Evolutionary conservation across 35 echinoderm and acorn worm genomes (phyloP), one percentile per base, ranked within the genome.

Genomic region (Patiria miniata): DNA sequence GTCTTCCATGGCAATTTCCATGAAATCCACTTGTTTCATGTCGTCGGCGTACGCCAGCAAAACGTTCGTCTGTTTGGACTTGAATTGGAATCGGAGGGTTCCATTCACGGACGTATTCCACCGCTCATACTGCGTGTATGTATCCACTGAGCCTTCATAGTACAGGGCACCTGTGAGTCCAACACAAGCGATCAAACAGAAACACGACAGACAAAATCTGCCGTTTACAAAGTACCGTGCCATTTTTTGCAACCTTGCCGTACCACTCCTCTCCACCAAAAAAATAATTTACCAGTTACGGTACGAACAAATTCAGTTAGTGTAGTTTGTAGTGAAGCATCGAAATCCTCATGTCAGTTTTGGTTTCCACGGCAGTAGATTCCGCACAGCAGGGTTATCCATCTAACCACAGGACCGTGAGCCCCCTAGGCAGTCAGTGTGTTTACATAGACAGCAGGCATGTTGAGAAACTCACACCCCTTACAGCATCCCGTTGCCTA

Each of bases 31-130:
- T 56, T 55, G 61, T 12, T 81, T 61, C n/a, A 30, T 90, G 54
- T 93, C 91, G 39, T 97, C 88, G 39, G 84, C 83, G 39, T 97
- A 97, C 29, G 87, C 47, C 51, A 97, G 53, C 44, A 97, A 57
- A 50, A 83, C 91, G n/a, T 87, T 79, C 30, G 69, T 40, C 68
- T 79, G 39, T 44, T 50, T 77, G 38, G 95, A 93, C 56, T 85
- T 97, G 77, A 97, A 97, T 80, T 97, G 81, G 91, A 97, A 97
- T 54, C 79, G 85, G 19, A 97, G 79, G 21, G 95, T 93, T 81
- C 95, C 95, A 83, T 97, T 97, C 0, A 83, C 78, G 18, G 85
- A 93, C n/a, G 87, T 93, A 77, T 97, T 93, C 95, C 95, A 97
- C 40, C 58, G 81, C 52, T 97, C 95, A 86, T 90, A 97, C 36